These are phyloP conservation scores for Tamandua tetradactyla DNA, from an alignment of 2,797 vertebrate genomes.

Conservation along the genomic window DNA sequence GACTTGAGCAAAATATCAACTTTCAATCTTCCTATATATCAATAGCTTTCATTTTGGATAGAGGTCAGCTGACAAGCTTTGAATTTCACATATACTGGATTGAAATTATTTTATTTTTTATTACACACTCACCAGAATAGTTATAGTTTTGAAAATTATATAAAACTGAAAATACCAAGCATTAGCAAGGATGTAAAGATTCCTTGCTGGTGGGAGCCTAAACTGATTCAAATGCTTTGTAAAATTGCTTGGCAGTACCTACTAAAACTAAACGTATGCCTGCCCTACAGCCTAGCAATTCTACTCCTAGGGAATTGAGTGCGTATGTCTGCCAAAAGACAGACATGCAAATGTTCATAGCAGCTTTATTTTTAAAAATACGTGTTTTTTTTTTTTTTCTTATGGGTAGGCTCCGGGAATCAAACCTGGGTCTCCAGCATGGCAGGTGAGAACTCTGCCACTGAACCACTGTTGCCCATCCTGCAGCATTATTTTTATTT, in stretches of 20 bases:
- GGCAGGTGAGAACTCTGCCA: too few species aligned
- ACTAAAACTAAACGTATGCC: neutral
- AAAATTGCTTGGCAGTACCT: neutral
- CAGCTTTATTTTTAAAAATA: neutral
- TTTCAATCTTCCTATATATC: neutral
- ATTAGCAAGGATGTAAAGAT: neutral
- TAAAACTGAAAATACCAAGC: conserved; percentile 23
- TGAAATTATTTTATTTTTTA: conserved; percentile 32
- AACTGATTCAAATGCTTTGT: neutral
- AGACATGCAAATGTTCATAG: neutral
- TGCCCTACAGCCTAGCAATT: neutral
- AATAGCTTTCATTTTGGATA: neutral
- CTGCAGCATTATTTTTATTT: too few species aligned
- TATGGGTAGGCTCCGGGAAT: too few species aligned
- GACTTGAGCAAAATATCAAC: neutral
- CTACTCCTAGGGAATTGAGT: neutral
- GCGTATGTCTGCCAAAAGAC: neutral
- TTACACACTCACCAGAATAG: neutral
- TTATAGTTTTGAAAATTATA: conserved; percentile 15
- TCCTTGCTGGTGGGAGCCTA: neutral
- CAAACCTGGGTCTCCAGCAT: too few species aligned
- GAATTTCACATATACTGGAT: conserved; percentile 9
- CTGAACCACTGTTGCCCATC: too few species aligned
- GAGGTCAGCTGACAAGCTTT: conserved; percentile 12
- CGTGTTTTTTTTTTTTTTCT: too few species aligned